phyloP scores from a whole-genome alignment of 2,797 vertebrate genomes.

The Hoplostethus mediterraneus region DNA sequence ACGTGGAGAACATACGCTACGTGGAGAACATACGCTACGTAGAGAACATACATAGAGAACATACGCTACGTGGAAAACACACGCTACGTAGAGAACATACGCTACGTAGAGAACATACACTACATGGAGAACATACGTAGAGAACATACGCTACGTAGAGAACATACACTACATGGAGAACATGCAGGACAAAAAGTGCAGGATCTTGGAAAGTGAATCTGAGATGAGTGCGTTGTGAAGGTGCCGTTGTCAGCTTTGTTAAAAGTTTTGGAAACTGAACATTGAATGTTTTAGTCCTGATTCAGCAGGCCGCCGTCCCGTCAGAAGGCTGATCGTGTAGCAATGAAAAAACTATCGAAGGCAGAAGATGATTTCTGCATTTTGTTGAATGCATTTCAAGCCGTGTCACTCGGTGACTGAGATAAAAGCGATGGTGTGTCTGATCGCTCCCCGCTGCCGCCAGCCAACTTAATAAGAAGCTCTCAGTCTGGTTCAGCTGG shows the following conservation, averaged over 20 bases:
- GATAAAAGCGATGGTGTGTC: conserved; percentile 45
- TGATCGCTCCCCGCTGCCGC: conserved; percentile 53
- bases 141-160: too few species aligned
- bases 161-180: too few species aligned
- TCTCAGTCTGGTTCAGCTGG: conserved; percentile 51
- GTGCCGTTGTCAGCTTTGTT: conserved; percentile 5
- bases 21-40: too few species aligned
- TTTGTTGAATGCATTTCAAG: conserved; percentile 27
- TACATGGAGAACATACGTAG: too few species aligned
- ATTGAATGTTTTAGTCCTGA: conserved; percentile 18
- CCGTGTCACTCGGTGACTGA: conserved; percentile 27
- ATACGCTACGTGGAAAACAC: too few species aligned
- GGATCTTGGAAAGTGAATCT: too few species aligned
- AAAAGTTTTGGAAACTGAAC: conserved; percentile 3
- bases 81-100: too few species aligned
- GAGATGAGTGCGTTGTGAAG: background rate
- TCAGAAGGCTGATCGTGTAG: background rate
- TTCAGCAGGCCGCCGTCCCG: conserved; percentile 7
- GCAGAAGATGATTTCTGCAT: background rate
- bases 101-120: too few species aligned
- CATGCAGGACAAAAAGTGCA: too few species aligned
- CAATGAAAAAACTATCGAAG: too few species aligned
- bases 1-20: too few species aligned
- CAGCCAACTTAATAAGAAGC: conserved; percentile 68
- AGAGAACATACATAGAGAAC: too few species aligned